phyloP scores from a whole-genome alignment of 2,797 vertebrate genomes.

The Podarcis siculus region DNA sequence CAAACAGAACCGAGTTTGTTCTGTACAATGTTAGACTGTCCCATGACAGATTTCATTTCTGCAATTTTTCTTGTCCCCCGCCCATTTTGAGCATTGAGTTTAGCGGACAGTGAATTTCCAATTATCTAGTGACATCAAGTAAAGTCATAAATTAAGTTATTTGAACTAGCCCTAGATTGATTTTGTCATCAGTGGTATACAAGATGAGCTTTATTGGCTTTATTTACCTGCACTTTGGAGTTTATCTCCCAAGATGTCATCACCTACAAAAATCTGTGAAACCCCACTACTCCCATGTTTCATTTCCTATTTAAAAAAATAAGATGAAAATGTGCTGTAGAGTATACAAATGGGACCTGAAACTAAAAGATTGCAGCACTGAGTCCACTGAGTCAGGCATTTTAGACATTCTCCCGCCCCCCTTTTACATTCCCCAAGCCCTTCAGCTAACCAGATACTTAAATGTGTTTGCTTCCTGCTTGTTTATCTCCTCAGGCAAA shows the following conservation, averaged over 20 bases:
- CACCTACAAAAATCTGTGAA: not conserved
- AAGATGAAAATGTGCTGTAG: accelerated
- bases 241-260: not conserved
- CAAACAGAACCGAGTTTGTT: slow-evolving; percentile 13
- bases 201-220: slow-evolving; percentile 1
- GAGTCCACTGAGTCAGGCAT: not conserved
- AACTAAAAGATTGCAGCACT: not conserved
- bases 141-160: slow-evolving; percentile 59
- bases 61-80: slow-evolving; percentile 44
- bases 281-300: not conserved
- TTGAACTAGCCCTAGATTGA: slow-evolving; percentile 31
- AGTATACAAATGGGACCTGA: not conserved
- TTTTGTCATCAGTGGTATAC: slow-evolving; percentile 11
- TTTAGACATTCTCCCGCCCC: not conserved
- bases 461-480: not conserved
- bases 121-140: slow-evolving; percentile 61
- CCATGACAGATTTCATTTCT: slow-evolving; percentile 11
- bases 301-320: slow-evolving; percentile 1
- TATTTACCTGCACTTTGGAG: not conserved
- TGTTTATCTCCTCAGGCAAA: slow-evolving; percentile 76
- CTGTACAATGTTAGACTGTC: not conserved
- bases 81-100: slow-evolving; percentile 31
- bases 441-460: not conserved
- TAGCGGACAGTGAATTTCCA: slow-evolving; percentile 64
- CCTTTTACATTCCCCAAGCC: not conserved